Evolutionary conservation across 2,113 vertebrate species (phyloP).

Genomic region (Sphaerodactylus townsendi): DNA sequence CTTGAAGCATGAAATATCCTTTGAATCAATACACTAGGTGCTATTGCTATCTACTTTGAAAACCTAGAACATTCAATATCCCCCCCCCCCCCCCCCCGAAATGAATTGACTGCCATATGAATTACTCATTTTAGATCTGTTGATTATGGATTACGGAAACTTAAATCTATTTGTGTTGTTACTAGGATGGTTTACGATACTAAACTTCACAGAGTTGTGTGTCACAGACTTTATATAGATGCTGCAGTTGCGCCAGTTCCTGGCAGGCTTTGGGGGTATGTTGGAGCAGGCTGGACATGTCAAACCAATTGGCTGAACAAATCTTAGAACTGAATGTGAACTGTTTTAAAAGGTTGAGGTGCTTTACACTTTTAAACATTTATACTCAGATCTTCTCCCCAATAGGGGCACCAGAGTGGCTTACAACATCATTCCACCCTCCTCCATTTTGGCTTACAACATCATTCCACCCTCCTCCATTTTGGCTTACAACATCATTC

Average conservation of each 20-base stretch:
- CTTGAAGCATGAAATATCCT: background rate
- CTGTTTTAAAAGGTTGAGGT: background rate
- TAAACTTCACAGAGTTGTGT: constrained; percentile 29
- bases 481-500: no score
- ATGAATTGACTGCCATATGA: background rate
- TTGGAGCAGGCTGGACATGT: constrained; percentile 15
- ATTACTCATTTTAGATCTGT: background rate
- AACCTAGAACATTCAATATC: background rate
- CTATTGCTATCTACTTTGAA: background rate
- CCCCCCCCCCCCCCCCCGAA: background rate
- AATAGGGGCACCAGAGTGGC: no score
- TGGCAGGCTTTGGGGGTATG: background rate
- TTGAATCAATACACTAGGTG: background rate
- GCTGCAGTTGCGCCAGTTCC: constrained; percentile 16
- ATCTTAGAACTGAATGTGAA: constrained; percentile 9
- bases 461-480: no score
- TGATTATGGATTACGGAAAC: constrained; percentile 2
- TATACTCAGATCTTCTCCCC: no score
- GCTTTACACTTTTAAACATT: background rate
- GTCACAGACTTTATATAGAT: constrained; percentile 53
- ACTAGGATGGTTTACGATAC: constrained; percentile 10
- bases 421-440: no score
- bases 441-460: no score
- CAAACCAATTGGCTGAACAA: constrained; percentile 20
- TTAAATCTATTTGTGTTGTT: constrained; percentile 16